phyloP scores from a whole-genome alignment of 2,797 vertebrate species.

The Serranus cabrilla region DNA sequence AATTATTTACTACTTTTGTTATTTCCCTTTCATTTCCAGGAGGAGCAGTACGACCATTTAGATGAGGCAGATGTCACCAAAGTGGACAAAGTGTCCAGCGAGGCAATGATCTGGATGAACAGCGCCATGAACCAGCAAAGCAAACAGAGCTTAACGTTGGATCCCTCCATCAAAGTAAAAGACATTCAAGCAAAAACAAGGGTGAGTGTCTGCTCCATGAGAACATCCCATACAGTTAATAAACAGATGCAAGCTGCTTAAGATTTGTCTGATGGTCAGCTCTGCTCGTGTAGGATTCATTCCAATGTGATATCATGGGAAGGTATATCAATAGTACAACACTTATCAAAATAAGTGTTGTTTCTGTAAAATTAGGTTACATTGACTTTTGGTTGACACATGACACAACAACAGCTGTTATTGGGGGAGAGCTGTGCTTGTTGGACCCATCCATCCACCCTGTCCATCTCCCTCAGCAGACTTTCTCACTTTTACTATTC shows the following conservation, averaged over 20 bases:
- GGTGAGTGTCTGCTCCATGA: conserved; percentile 78
- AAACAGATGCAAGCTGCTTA: background rate
- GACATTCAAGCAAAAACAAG: conserved; percentile 94
- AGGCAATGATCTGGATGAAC: conserved; percentile 98
- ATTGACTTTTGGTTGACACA: too few species aligned
- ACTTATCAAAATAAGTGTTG: too few species aligned
- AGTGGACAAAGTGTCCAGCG: conserved; percentile 91
- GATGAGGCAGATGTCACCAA: conserved; percentile 92
- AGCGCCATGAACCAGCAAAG: conserved; percentile 96
- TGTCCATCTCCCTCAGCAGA: too few species aligned
- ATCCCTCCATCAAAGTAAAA: conserved; percentile 91
- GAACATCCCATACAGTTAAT: background rate
- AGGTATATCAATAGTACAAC: too few species aligned
- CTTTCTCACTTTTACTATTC: too few species aligned
- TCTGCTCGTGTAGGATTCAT: too few species aligned
- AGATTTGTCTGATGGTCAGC: too few species aligned
- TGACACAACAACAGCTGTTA: too few species aligned
- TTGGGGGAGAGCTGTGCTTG: too few species aligned
- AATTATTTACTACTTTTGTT: background rate
- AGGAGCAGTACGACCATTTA: conserved; percentile 95
- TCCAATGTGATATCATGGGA: too few species aligned
- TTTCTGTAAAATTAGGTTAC: too few species aligned
- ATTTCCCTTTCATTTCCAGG: conserved; percentile 79
- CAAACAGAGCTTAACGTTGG: conserved; percentile 91
- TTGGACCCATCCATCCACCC: too few species aligned